Evolutionary conservation across 2,888 invertebrate genomes (phyloP).

Genomic region (Acronicta alni): DNA sequence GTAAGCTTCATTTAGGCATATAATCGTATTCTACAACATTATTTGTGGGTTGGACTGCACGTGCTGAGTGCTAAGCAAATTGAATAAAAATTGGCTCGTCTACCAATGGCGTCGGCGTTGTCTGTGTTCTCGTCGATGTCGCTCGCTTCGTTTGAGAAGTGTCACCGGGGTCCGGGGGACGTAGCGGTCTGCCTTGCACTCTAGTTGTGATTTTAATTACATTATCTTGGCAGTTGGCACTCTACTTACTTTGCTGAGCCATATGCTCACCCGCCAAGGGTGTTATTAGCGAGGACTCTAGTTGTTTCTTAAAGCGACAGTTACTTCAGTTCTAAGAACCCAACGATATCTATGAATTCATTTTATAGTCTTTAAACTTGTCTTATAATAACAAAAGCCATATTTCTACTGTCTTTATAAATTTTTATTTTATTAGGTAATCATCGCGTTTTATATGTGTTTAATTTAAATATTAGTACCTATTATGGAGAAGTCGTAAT

Average conservation of each 20-base stretch:
- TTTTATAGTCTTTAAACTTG: too few species aligned
- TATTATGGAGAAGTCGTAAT: slow-evolving; percentile 19
- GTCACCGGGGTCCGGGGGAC: slow-evolving; percentile 74
- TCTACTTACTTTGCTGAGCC: slow-evolving; percentile 54
- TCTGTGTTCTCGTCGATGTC: slow-evolving; percentile 62
- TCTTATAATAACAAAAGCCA: too few species aligned
- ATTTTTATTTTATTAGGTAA: neutral
- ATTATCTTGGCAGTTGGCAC: slow-evolving; percentile 63
- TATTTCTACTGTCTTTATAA: too few species aligned
- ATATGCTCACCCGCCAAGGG: slow-evolving; percentile 27
- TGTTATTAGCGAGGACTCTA: slow-evolving; percentile 37
- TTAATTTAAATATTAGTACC: too few species aligned
- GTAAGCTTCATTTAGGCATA: too few species aligned
- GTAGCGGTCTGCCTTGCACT: slow-evolving; percentile 82
- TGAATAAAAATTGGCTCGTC: slow-evolving; percentile 34
- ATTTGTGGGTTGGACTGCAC: too few species aligned
- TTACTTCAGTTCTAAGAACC: slow-evolving; percentile 3
- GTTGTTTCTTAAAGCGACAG: slow-evolving; percentile 15
- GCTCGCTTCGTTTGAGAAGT: slow-evolving; percentile 77
- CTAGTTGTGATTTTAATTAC: slow-evolving; percentile 85
- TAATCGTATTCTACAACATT: too few species aligned
- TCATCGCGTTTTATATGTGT: too few species aligned
- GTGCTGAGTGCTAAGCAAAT: too few species aligned
- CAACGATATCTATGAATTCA: neutral
- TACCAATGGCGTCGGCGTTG: slow-evolving; percentile 64